A percentile compares a stretch with the other conserved stretches of the same genome.
phyloP scores from a whole-genome alignment of 1,140 invertebrate genomes.

The Ceratina calcarata region DNA sequence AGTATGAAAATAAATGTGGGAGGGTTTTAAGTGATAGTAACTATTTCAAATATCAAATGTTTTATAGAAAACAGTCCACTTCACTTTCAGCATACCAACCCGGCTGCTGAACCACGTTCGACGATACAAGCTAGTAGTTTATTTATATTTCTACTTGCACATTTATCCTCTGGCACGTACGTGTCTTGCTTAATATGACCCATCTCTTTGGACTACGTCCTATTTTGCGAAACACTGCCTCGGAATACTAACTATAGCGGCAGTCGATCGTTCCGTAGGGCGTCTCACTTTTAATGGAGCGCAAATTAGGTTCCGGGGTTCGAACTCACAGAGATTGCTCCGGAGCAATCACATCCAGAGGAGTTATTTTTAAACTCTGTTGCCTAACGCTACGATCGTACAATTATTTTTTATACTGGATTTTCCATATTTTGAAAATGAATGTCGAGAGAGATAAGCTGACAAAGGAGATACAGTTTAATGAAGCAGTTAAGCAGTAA shows the following conservation, averaged over 20 bases:
- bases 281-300: not conserved
- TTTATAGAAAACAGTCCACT: not conserved
- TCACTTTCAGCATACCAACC: conserved; percentile 2
- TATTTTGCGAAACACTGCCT: not conserved
- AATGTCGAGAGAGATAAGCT: too few species aligned
- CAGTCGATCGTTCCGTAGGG: not conserved
- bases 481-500: too few species aligned
- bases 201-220: too few species aligned
- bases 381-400: too few species aligned
- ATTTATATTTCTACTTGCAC: conserved; percentile 12
- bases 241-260: not conserved
- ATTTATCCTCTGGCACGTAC: not conserved
- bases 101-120: not conserved
- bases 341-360: not conserved
- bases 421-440: too few species aligned
- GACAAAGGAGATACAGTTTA: too few species aligned
- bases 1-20: too few species aligned
- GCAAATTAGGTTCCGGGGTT: not conserved
- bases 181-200: not conserved
- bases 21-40: too few species aligned
- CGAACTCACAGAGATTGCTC: not conserved
- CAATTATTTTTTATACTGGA: too few species aligned
- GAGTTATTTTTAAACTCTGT: not conserved
- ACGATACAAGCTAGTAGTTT: not conserved
- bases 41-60: too few species aligned